phyloP scores from a whole-genome alignment of 2,113 vertebrate genomes.

The Oxyura jamaicensis region DNA sequence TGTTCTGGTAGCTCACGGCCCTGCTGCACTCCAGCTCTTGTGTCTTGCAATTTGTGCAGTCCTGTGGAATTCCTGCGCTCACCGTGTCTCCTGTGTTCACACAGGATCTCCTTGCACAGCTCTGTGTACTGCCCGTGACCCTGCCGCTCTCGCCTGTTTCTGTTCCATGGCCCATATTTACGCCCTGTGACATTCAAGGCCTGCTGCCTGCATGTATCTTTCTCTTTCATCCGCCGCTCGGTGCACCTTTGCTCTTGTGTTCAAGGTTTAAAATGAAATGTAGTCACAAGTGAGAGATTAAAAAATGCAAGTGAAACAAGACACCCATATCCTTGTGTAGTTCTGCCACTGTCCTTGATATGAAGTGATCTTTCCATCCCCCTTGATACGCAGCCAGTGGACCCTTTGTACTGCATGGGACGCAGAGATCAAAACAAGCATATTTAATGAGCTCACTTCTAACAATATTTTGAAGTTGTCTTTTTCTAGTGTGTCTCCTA shows the following conservation, averaged over 20 bases:
- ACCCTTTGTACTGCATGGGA: conserved; percentile 45
- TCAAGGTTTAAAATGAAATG: conserved; percentile 28
- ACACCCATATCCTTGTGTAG: background rate
- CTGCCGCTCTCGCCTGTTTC: background rate
- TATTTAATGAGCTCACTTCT: conserved; percentile 50
- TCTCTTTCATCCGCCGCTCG: background rate
- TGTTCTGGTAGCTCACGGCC: background rate
- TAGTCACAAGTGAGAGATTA: background rate
- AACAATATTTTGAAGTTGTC: conserved; percentile 39
- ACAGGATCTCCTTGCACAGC: conserved; percentile 6
- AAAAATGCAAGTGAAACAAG: conserved; percentile 24
- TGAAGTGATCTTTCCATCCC: conserved; percentile 23
- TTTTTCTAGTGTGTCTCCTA: conserved; percentile 26
- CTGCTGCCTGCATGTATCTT: background rate
- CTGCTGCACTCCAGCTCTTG: background rate
- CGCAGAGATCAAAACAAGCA: conserved; percentile 58
- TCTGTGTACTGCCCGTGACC: background rate
- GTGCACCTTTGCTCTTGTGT: background rate
- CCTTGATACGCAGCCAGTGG: conserved; percentile 5
- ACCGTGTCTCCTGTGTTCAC: background rate
- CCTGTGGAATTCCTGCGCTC: background rate
- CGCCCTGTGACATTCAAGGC: background rate
- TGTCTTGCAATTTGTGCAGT: background rate
- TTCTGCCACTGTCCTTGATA: conserved; percentile 45
- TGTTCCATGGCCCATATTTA: background rate